A percentile compares a stretch with the other conserved stretches of the same genome.
Evolutionary conservation across 2,888 invertebrate species (phyloP).

Genomic region (Apotomis turbidana): DNA sequence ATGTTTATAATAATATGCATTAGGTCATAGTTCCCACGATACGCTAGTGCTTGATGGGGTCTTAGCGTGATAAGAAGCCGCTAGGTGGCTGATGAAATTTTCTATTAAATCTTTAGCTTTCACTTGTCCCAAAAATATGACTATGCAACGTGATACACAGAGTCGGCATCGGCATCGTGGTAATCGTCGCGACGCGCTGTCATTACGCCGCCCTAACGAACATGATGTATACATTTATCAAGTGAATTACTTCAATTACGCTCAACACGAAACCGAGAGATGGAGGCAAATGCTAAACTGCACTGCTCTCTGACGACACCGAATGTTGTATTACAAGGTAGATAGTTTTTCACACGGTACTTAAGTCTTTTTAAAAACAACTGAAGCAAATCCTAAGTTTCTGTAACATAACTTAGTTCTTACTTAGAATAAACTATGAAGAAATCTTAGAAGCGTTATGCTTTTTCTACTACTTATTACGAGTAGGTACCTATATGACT

Average conservation of each 20-base stretch:
- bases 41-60: not conserved
- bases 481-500: too few relatives aligned
- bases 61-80: not conserved
- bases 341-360: too few relatives aligned
- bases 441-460: too few relatives aligned
- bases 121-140: not conserved
- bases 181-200: too few relatives aligned
- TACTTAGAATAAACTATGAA: too few relatives aligned
- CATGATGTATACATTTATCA: too few relatives aligned
- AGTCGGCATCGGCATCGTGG: too few relatives aligned
- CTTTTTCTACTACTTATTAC: too few relatives aligned
- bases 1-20: not conserved
- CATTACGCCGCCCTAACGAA: too few relatives aligned
- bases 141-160: not conserved
- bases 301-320: not conserved
- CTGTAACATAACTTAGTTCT: too few relatives aligned
- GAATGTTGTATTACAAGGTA: not conserved
- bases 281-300: not conserved
- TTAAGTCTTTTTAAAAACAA: too few relatives aligned
- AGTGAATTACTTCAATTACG: slow-evolving; percentile 13
- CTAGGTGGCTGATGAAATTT: not conserved
- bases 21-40: not conserved
- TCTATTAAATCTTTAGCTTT: not conserved
- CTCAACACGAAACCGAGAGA: not conserved
- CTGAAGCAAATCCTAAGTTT: too few relatives aligned